Base-by-base conservation (phyloP, 2,888 invertebrate genomes). In the Mesochorus sp. region DNA sequence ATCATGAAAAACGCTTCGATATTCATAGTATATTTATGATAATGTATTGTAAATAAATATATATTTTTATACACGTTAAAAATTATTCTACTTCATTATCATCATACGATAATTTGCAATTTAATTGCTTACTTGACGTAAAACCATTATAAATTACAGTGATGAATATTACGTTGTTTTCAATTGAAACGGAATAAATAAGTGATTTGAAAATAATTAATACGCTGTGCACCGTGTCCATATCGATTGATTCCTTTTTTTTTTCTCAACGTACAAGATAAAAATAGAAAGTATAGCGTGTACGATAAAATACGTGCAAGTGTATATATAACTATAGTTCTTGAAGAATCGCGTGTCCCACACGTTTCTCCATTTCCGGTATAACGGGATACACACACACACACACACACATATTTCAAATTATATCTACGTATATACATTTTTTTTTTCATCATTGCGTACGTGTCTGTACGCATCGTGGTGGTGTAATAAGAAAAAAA, bases 361-460 rank as follows among this genome's bases (percentile, higher is more conserved):
- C 62, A 70, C 62, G 75, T 70, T 76, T 64, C 68, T 62, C 28
- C 70, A 57, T 64, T 70, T 76, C 75, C 75, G 70, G 62, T 76
- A 39, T 55, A 55, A 14, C 49, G 8, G 17, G 31, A 24, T 34
- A 47, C 19, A 72, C 6, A 49, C 6, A 24, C 12, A n/a, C 28
- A 10, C 31, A 37, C 12, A 57, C 19, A 57, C 39, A 37, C 10
- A 5, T 17, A 34, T 34, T 37, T 57, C 19, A 5, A 37, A 3
- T 12, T 37, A 37, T 57, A 55, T 28, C 17, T 55, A 19, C 44
- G n/a, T 39, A 6, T 24, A 8, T 34, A 34, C 8, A 4, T 37
- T 53, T 53, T 55, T 14, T 39, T 24, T 28, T 17, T 21, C 28
- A 28, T n/a, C n/a, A n/a, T n/a, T n/a, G n/a, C 44, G 44, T 44